Evolutionary conservation across 2,113 vertebrate genomes (phyloP).

Genomic region (rabbit (Oryctolagus cuniculus)): DNA sequence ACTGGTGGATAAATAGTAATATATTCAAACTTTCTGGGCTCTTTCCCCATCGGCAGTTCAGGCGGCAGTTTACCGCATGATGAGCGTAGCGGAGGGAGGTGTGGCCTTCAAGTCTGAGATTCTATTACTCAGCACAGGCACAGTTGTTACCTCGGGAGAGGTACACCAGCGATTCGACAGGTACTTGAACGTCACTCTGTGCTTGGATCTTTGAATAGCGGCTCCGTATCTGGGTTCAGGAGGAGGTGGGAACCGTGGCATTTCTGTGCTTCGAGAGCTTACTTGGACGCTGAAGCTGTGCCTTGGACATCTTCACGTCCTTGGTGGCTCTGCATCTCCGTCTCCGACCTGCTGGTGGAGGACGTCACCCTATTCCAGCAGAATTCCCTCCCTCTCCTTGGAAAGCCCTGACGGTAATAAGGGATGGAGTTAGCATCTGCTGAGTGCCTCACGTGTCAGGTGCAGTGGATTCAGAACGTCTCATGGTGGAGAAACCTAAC

Average conservation of each 20-base stretch:
- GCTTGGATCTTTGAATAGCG: neutral
- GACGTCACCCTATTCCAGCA: no score
- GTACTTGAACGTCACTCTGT: neutral
- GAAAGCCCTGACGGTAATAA: neutral
- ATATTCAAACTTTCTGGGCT: neutral
- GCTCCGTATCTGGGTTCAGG: neutral
- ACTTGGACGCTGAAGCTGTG: accelerated
- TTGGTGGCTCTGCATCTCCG: accelerated
- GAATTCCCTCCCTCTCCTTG: neutral
- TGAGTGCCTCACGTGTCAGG: neutral
- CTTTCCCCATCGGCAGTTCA: neutral
- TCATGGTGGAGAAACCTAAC: neutral
- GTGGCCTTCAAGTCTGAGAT: neutral
- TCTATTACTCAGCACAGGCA: neutral
- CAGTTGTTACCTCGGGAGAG: neutral
- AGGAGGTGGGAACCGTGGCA: neutral
- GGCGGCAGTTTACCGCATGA: neutral
- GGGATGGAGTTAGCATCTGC: accelerated
- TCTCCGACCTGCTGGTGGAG: neutral
- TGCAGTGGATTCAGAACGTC: no score
- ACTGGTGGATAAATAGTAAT: neutral
- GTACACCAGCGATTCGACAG: neutral
- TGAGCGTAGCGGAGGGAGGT: neutral
- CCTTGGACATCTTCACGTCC: accelerated
- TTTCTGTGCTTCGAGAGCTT: neutral